Evolutionary conservation across 2,797 vertebrate species (phyloP).

Genomic region (Anolis apletophallus): DNA sequence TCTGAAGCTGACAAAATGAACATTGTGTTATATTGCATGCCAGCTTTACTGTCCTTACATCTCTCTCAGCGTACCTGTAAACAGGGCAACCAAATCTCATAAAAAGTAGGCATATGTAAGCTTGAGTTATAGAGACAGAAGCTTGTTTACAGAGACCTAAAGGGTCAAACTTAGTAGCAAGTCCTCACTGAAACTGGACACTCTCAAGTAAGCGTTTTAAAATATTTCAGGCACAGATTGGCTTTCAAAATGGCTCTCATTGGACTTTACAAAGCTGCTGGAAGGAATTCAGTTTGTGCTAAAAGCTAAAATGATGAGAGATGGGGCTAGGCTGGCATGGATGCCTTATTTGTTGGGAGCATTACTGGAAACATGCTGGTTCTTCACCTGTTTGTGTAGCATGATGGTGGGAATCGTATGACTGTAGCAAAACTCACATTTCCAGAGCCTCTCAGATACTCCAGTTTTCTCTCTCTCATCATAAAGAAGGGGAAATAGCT

Average conservation of each 20-base stretch:
- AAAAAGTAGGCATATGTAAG: not conserved
- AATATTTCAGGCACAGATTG: too few species aligned
- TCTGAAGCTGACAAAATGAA: not conserved
- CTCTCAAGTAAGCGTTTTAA: not conserved
- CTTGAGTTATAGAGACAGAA: not conserved
- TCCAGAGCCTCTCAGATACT: too few species aligned
- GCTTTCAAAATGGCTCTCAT: not conserved
- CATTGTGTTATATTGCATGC: not conserved
- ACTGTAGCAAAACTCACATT: too few species aligned
- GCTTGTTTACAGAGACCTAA: not conserved
- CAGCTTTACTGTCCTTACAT: not conserved
- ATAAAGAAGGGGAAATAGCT: too few species aligned
- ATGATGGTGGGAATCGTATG: too few species aligned
- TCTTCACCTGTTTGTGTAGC: not conserved
- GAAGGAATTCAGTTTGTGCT: too few species aligned
- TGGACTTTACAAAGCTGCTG: not conserved
- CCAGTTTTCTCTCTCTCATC: too few species aligned
- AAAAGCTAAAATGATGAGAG: not conserved
- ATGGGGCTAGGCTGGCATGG: rapidly evolving
- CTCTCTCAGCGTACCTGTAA: not conserved
- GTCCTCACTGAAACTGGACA: not conserved
- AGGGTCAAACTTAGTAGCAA: not conserved
- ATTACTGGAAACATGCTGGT: not conserved
- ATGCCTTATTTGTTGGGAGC: too few species aligned
- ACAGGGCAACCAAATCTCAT: not conserved